These are phyloP conservation scores for Cyclopterus lumpus DNA, from an alignment of 2,797 vertebrate species.

Conservation along the genomic window DNA sequence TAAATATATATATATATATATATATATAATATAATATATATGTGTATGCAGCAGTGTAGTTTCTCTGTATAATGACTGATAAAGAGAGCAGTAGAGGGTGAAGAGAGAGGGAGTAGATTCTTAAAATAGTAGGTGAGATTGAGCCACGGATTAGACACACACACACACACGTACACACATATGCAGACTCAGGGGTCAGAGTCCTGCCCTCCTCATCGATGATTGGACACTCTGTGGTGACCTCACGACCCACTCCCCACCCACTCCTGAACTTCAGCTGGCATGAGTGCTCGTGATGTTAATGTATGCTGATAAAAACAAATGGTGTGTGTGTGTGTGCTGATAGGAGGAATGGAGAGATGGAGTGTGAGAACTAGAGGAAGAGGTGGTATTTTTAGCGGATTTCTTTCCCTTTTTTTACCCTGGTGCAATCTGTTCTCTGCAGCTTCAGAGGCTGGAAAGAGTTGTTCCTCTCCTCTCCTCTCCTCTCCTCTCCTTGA, in stretches of 20 bases:
- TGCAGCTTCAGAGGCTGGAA: slow-evolving; percentile 54
- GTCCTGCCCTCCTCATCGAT: slow-evolving; percentile 50
- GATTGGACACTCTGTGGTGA: slow-evolving; percentile 70
- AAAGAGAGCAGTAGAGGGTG: slow-evolving; percentile 41
- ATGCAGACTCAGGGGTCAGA: slow-evolving; percentile 52
- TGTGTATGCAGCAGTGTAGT: slow-evolving; percentile 13
- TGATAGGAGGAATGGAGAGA: slow-evolving; percentile 58
- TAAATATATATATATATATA: slow-evolving; percentile 5
- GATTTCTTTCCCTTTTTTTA: slow-evolving; percentile 48
- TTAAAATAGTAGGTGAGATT: slow-evolving; percentile 82
- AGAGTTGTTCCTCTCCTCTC: slow-evolving; percentile 42
- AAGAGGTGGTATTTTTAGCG: slow-evolving; percentile 83
- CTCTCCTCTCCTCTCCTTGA: slow-evolving; percentile 15
- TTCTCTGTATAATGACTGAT: slow-evolving; percentile 39
- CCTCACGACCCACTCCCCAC: slow-evolving; percentile 65
- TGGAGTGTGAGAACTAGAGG: slow-evolving; percentile 72
- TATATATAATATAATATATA: not conserved
- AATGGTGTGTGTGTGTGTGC: slow-evolving; percentile 36
- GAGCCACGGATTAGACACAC: slow-evolving; percentile 73
- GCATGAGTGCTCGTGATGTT: slow-evolving; percentile 64
- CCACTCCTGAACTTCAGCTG: slow-evolving; percentile 76
- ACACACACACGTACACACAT: slow-evolving; percentile 31
- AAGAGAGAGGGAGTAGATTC: slow-evolving; percentile 64
- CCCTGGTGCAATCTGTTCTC: slow-evolving; percentile 74
- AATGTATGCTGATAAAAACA: slow-evolving; percentile 76